These are phyloP conservation scores for Arothron firmamentum DNA, from an alignment of 2,113 vertebrate species.

Conservation along the genomic window DNA sequence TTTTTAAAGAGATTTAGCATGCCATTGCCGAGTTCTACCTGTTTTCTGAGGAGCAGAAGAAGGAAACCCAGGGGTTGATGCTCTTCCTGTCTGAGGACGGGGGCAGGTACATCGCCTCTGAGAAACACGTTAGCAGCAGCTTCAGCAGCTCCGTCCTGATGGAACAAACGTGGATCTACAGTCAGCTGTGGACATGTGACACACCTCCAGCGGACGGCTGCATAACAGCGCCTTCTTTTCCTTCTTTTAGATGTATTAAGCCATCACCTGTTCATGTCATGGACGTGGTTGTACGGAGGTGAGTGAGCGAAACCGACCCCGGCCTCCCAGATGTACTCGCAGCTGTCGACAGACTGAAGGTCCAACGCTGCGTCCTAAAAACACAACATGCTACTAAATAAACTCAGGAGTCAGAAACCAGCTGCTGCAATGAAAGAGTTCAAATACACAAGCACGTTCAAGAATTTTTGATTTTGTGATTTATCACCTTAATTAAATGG, in stretches of 20 bases:
- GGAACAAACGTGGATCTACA: neutral
- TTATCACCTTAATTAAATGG: too few relatives aligned
- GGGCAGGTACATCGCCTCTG: conserved; percentile 94
- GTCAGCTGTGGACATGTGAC: neutral
- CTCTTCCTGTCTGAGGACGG: conserved; percentile 79
- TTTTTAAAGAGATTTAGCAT: too few relatives aligned
- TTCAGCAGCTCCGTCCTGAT: conserved; percentile 91
- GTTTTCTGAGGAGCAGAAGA: conserved; percentile 97
- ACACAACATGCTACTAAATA: neutral
- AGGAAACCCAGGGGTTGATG: conserved; percentile 91
- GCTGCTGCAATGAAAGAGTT: too few relatives aligned
- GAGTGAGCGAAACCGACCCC: conserved; percentile 96
- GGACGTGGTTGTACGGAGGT: conserved; percentile 84
- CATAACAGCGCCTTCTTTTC: neutral
- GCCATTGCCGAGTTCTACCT: conserved; percentile 68
- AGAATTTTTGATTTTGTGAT: too few relatives aligned
- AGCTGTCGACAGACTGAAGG: conserved; percentile 91
- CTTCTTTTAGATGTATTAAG: neutral
- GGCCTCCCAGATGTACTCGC: conserved; percentile 98
- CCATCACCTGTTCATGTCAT: conserved; percentile 90
- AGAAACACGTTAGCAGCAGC: conserved; percentile 93
- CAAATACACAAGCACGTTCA: too few relatives aligned
- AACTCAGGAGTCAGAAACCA: too few relatives aligned
- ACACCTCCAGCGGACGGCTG: neutral
- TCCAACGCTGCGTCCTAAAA: conserved; percentile 84